Evolutionary conservation across 2,888 invertebrate genomes (phyloP).

Genomic region (Scaptomyza flava): DNA sequence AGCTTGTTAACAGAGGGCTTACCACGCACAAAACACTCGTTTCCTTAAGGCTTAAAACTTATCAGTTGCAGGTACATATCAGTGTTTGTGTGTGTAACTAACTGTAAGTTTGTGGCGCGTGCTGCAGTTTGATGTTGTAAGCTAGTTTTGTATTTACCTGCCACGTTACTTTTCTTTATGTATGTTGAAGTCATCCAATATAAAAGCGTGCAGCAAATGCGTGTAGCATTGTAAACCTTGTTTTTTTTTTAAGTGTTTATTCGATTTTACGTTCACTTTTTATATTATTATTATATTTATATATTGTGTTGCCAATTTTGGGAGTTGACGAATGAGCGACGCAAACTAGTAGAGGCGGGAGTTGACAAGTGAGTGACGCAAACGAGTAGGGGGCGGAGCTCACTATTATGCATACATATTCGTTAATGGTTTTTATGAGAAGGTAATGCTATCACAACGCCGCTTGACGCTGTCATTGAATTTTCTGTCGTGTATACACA

Average conservation of each 20-base stretch:
- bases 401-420: background rate
- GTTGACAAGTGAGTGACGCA: too few species aligned
- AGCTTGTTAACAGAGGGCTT: conserved; percentile 45
- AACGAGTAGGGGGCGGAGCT: too few species aligned
- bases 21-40: conserved; percentile 10
- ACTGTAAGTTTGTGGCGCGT: conserved; percentile 22
- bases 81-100: conserved; percentile 9
- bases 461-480: background rate
- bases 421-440: conserved; percentile 3
- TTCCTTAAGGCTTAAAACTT: background rate
- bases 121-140: conserved; percentile 18
- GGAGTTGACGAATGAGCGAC: too few species aligned
- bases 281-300: too few species aligned
- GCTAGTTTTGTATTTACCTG: conserved; percentile 16
- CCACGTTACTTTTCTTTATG: conserved; percentile 18
- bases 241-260: too few species aligned
- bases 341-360: too few species aligned
- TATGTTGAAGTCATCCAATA: background rate
- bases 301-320: too few species aligned
- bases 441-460: background rate
- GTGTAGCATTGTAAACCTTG: too few species aligned
- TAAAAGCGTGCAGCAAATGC: background rate
- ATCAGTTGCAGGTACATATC: conserved; percentile 4
- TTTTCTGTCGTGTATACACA: background rate
- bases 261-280: background rate